Conservation (phyloP, 2,113 vertebrate species). For the Microcebus tavaratra region DNA sequence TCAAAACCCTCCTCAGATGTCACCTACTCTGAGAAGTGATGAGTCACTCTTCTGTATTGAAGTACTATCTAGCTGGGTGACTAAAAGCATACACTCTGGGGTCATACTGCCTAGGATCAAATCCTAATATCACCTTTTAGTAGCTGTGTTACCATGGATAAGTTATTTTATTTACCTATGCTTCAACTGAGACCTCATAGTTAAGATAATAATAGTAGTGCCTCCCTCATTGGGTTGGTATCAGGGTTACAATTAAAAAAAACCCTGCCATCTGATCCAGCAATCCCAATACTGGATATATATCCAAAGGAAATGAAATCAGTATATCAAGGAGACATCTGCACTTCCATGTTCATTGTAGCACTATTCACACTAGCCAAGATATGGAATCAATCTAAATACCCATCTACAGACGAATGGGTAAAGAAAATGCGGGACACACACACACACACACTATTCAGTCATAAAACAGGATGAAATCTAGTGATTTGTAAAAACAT, state of each 20-base stretch:
- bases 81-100: background rate
- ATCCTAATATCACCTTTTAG: background rate
- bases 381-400: background rate
- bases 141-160: background rate
- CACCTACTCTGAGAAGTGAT: background rate
- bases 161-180: background rate
- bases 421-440: background rate
- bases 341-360: background rate
- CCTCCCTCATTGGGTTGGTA: background rate
- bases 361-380: background rate
- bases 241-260: background rate
- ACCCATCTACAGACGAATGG: background rate
- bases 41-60: background rate
- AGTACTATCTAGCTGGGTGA: background rate
- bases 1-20: background rate
- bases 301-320: background rate
- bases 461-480: background rate
- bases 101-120: background rate
- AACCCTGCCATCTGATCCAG: background rate
- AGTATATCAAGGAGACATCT: background rate
- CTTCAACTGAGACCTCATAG: background rate
- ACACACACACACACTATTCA: background rate
- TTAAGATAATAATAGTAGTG: background rate
- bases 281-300: background rate
- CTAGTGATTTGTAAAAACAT: background rate